These are phyloP conservation scores for Camptogramma bilineatum DNA, from an alignment of 2,888 invertebrate genomes.

Conservation along the genomic window DNA sequence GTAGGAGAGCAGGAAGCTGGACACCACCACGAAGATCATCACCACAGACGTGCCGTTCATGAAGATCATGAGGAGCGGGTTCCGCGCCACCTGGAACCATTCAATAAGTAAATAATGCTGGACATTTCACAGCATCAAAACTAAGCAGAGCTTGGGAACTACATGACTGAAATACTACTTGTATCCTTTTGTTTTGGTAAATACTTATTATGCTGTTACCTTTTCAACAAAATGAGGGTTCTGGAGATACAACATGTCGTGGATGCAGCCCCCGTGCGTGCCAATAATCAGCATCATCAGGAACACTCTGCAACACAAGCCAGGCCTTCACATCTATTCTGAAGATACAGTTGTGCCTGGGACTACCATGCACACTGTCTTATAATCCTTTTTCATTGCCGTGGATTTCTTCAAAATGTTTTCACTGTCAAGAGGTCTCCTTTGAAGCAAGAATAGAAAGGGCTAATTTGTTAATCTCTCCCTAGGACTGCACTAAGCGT, in stretches of 20 bases:
- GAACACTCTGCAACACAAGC: constrained; percentile 55
- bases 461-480: no score
- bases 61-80: constrained; percentile 60
- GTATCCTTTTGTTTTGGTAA: no score
- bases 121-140: no score
- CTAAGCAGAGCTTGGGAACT: no score
- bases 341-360: not conserved
- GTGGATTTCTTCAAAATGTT: no score
- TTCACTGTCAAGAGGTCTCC: no score
- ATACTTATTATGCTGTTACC: constrained; percentile 48
- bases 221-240: constrained; percentile 62
- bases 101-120: no score
- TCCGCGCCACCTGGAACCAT: constrained; percentile 50
- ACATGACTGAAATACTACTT: no score
- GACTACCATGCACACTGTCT: no score
- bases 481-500: no score
- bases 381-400: not conserved
- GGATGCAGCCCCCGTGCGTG: constrained; percentile 61
- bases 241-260: constrained; percentile 59
- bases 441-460: no score
- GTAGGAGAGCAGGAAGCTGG: constrained; percentile 68
- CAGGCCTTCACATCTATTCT: not conserved
- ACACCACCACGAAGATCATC: constrained; percentile 65
- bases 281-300: constrained; percentile 58
- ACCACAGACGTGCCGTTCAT: constrained; percentile 67